phyloP scores from a whole-genome alignment of 2,113 vertebrate species.

The Ciconia stormi region DNA sequence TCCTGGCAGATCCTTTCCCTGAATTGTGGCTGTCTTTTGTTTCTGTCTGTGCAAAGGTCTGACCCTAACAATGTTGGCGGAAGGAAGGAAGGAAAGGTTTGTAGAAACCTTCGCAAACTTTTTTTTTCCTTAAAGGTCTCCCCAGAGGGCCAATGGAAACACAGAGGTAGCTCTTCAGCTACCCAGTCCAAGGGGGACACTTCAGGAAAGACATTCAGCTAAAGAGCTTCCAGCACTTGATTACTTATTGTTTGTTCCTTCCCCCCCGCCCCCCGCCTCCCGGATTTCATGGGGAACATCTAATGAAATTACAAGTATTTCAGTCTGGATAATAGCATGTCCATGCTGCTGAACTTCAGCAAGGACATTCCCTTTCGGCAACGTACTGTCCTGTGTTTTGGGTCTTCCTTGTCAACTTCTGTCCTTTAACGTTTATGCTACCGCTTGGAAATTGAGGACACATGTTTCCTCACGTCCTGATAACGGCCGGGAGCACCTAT shows the following conservation, averaged over 20 bases:
- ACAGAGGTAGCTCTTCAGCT: background rate
- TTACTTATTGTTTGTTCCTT: slow-evolving; percentile 40
- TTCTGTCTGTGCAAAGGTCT: slow-evolving; percentile 51
- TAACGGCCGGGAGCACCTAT: background rate
- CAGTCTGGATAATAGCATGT: background rate
- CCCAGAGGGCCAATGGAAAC: slow-evolving; percentile 13
- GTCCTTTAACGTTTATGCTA: background rate
- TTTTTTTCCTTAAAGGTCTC: background rate
- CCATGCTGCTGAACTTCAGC: background rate
- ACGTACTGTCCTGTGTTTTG: background rate
- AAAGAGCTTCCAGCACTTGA: slow-evolving; percentile 51
- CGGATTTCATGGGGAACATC: slow-evolving; percentile 16
- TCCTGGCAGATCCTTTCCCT: background rate
- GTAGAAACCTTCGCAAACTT: slow-evolving; percentile 27
- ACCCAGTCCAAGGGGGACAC: slow-evolving; percentile 22
- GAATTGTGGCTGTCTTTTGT: slow-evolving; percentile 2
- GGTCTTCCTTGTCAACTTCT: background rate
- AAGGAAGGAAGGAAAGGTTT: slow-evolving; percentile 52
- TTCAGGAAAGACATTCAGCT: slow-evolving; percentile 57
- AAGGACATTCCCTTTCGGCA: background rate
- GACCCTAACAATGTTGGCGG: slow-evolving; percentile 19
- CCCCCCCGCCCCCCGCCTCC: background rate
- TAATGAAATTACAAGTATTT: slow-evolving; percentile 54
- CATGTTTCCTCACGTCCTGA: background rate
- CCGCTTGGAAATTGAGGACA: background rate